These are phyloP conservation scores for Amiota communis DNA, from an alignment of 2,888 invertebrate species.

Conservation along the genomic window DNA sequence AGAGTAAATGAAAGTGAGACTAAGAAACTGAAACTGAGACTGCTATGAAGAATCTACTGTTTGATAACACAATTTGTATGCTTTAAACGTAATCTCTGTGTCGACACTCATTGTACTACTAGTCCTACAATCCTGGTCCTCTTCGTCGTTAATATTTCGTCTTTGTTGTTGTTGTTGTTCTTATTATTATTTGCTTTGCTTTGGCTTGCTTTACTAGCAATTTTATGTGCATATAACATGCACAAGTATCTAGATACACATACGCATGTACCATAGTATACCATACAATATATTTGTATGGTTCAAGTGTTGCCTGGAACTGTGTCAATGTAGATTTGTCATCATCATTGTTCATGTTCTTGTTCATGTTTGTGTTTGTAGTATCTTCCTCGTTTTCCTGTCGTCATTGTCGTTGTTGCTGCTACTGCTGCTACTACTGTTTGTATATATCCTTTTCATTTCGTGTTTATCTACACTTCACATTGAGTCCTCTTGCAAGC, in stretches of 20 bases:
- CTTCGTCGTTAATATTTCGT: too few relatives aligned
- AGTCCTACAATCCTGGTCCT: background rate
- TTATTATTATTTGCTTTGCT: constrained; percentile 2
- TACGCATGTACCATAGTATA: too few relatives aligned
- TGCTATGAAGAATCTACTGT: background rate
- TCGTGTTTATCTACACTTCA: background rate
- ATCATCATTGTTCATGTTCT: constrained; percentile 8
- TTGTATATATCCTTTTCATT: background rate
- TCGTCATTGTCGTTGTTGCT: background rate
- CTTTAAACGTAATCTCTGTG: background rate
- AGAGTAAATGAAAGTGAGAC: background rate
- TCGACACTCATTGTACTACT: background rate
- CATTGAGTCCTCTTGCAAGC: constrained; percentile 8
- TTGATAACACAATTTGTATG: constrained; percentile 29
- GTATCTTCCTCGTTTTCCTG: background rate
- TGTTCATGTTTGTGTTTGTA: constrained; percentile 1
- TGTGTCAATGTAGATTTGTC: background rate
- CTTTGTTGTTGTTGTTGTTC: constrained; percentile 2
- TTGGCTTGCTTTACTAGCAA: constrained; percentile 4
- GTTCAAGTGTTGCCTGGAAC: constrained; percentile 1
- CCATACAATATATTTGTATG: constrained; percentile 22
- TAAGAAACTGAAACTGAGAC: constrained; percentile 34
- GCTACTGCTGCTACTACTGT: background rate
- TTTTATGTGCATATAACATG: constrained; percentile 16
- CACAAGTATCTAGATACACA: background rate